These are phyloP conservation scores for Chloroclysta siterata DNA, from an alignment of 2,888 invertebrate genomes.

Conservation along the genomic window DNA sequence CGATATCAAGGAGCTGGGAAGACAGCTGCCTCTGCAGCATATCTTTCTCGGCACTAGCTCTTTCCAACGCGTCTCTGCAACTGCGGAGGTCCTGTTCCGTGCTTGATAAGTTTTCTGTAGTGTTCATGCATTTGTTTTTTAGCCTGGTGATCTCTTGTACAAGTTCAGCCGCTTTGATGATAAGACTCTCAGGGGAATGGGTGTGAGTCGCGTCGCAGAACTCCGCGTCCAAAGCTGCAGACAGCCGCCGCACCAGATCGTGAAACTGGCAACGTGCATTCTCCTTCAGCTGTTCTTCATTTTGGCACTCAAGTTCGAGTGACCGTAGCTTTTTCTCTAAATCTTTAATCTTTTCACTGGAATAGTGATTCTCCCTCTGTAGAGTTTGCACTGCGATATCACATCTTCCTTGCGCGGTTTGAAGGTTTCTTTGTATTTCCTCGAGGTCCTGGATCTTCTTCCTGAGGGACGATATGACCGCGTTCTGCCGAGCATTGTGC, in stretches of 20 bases:
- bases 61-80: constrained; percentile 87
- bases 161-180: constrained; percentile 91
- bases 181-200: constrained; percentile 88
- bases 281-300: constrained; percentile 91
- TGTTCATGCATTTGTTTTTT: constrained; percentile 85
- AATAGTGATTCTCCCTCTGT: constrained; percentile 89
- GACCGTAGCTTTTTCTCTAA: constrained; percentile 89
- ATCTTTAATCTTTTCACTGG: constrained; percentile 91
- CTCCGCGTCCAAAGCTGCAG: constrained; percentile 89
- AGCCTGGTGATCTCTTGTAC: constrained; percentile 89
- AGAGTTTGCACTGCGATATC: constrained; percentile 90
- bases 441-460: constrained; percentile 92
- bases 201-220: constrained; percentile 87
- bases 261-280: constrained; percentile 87
- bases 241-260: constrained; percentile 89
- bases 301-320: constrained; percentile 88
- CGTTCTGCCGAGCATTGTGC: constrained; percentile 92
- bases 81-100: constrained; percentile 88
- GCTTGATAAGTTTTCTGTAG: constrained; percentile 85
- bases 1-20: constrained; percentile 88
- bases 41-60: constrained; percentile 88
- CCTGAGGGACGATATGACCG: constrained; percentile 91
- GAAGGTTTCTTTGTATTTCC: constrained; percentile 89
- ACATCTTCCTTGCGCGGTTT: constrained; percentile 85
- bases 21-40: constrained; percentile 90